Conservation (phyloP, 2,888 invertebrate genomes). For the Vanessa cardui region DNA sequence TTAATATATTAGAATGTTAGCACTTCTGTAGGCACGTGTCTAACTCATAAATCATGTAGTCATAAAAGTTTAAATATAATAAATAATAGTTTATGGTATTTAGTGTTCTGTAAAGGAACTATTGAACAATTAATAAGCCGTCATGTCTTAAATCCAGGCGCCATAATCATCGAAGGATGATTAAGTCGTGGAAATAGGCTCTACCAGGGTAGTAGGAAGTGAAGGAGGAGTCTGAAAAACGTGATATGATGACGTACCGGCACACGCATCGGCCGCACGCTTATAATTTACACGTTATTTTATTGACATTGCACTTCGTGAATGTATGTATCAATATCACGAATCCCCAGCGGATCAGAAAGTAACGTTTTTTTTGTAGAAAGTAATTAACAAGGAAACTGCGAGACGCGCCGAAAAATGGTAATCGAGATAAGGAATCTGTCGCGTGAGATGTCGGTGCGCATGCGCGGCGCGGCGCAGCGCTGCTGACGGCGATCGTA, state of each 20-base stretch:
- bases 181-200: not conserved
- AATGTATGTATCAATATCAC: not conserved
- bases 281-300: no score
- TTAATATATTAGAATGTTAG: no score
- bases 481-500: not conserved
- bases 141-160: no score
- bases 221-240: not conserved
- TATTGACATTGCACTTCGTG: no score
- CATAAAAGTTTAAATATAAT: no score
- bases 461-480: not conserved
- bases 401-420: conserved; percentile 2
- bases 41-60: no score
- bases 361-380: not conserved
- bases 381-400: not conserved
- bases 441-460: conserved; percentile 4
- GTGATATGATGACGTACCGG: not conserved
- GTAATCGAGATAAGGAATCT: conserved; percentile 1
- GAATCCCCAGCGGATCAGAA: not conserved
- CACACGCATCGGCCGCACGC: no score
- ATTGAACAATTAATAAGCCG: no score
- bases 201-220: conserved; percentile 6
- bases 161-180: no score
- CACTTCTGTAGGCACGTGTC: no score
- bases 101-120: no score
- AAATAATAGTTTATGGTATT: no score